Base-by-base conservation (phyloP, 2,888 invertebrate species). In the Ligdia adustata region DNA sequence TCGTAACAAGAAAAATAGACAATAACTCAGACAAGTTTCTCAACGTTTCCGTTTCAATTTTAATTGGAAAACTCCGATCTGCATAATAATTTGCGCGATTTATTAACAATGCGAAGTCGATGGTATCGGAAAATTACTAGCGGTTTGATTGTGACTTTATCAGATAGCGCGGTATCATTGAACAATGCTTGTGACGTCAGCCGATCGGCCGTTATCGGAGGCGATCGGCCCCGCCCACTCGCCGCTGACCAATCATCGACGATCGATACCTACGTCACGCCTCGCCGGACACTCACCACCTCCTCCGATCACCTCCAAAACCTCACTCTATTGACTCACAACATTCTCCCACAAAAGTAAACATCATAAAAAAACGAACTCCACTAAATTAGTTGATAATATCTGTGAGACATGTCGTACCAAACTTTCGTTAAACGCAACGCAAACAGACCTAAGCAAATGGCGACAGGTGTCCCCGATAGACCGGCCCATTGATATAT, bases 361-460 rank as follows among this genome's bases (percentile, higher is more conserved):
- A 77, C 82, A 83, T 79, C 79, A 66, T 68, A 82, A 85, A 84
- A 82, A 67, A 62, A 71, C 59, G 73, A 78, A 41, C 37, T 47
- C 35, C 41, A 24, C 35, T 41, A 85, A 88, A 89, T 89, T 89
- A 88, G 82, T 83, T 85, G 86, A 84, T 88, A 89, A 89, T 89
- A 82, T 82, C 82, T 85, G 82, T 86, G 85, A 77, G 86, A 83
- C 80, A 34, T 34, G 35, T 75, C 59, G 70, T 73, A 65, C 76
- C 84, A 79, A 84, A 85, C 77, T 88, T 85, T 81, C 79, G 86
- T 89, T 87, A 89, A 89, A 87, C 79, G 79, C 77, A 75, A 81
- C 70, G 64, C 72, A 87, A 88, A 89, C 83, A 88, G 53, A 74
- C 89, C 89, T 90, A 90, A 88, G 82, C 77, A 88, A 88, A 90